Percentiles rank a stretch among this genome's conserved stretches.
Evolutionary conservation across 1,140 invertebrate species (phyloP).

Genomic region (Pseudoatta argentina): DNA sequence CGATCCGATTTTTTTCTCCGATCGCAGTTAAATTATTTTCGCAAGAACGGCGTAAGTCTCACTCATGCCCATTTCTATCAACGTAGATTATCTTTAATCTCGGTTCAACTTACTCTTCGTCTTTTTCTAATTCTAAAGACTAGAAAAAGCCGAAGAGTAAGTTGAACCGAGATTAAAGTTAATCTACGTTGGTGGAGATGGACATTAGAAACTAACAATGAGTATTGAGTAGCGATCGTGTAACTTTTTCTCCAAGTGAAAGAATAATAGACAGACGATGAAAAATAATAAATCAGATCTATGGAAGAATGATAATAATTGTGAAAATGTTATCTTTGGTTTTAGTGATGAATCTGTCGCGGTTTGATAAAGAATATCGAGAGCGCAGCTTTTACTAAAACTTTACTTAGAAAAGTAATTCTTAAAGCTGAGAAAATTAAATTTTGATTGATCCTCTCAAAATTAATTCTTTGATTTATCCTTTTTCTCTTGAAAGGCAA

Average conservation of each 20-base stretch:
- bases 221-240: too few relatives aligned
- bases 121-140: too few relatives aligned
- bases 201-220: not conserved
- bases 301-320: not conserved
- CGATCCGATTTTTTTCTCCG: conserved; percentile 26
- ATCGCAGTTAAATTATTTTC: conserved; percentile 13
- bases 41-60: not conserved
- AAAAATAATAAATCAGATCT: too few relatives aligned
- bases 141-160: too few relatives aligned
- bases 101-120: too few relatives aligned
- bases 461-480: not conserved
- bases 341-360: not conserved
- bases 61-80: too few relatives aligned
- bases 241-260: too few relatives aligned
- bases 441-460: not conserved
- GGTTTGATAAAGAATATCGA: not conserved
- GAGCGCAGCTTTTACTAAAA: not conserved
- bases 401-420: not conserved
- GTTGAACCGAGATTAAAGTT: too few relatives aligned
- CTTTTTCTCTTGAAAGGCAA: not conserved
- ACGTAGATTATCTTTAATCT: too few relatives aligned
- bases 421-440: not conserved
- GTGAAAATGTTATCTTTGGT: not conserved
- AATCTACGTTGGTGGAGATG: too few relatives aligned
- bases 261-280: too few relatives aligned